A percentile compares a stretch with the other conserved stretches of the same genome.
phyloP scores from a whole-genome alignment of 2,888 invertebrate genomes.

The Drosophila paramelanica region DNA sequence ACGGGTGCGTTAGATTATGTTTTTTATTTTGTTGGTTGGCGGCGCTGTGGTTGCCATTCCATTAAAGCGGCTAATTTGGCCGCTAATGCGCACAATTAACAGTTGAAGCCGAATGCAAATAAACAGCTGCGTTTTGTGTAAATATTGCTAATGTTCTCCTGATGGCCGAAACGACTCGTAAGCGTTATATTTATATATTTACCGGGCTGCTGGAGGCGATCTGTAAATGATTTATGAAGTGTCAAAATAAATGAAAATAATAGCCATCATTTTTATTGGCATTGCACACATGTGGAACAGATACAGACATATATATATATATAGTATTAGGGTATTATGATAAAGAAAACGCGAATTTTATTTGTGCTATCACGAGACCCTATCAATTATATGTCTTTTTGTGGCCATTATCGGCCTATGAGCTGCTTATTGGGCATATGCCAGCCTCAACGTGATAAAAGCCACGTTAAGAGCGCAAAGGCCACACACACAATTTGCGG shows the following conservation, averaged over 20 bases:
- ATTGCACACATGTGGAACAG: constrained; percentile 32
- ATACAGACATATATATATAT: not conserved
- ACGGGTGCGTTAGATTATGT: constrained; percentile 59
- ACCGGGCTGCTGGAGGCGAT: constrained; percentile 25
- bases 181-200: constrained; percentile 43
- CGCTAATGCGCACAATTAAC: constrained; percentile 74
- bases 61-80: constrained; percentile 64
- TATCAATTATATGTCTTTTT: constrained; percentile 47
- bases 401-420: constrained; percentile 44
- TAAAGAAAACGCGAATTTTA: constrained; percentile 25
- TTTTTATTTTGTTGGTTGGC: constrained; percentile 19
- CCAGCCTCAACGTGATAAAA: constrained; percentile 50
- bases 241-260: constrained; percentile 68
- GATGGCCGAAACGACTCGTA: constrained; percentile 48
- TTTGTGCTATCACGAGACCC: constrained; percentile 34
- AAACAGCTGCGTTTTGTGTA: constrained; percentile 55
- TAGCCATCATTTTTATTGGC: constrained; percentile 39
- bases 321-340: constrained; percentile 16
- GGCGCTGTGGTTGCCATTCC: constrained; percentile 22
- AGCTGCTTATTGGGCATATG: constrained; percentile 15
- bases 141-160: constrained; percentile 36
- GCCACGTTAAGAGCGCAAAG: constrained; percentile 39
- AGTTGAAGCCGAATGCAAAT: constrained; percentile 54
- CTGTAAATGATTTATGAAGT: constrained; percentile 71
- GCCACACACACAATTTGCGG: constrained; percentile 56